Percentiles rank a stretch among this genome's conserved stretches.
phyloP scores from a whole-genome alignment of 2,797 vertebrate species.

The Avahi laniger region DNA sequence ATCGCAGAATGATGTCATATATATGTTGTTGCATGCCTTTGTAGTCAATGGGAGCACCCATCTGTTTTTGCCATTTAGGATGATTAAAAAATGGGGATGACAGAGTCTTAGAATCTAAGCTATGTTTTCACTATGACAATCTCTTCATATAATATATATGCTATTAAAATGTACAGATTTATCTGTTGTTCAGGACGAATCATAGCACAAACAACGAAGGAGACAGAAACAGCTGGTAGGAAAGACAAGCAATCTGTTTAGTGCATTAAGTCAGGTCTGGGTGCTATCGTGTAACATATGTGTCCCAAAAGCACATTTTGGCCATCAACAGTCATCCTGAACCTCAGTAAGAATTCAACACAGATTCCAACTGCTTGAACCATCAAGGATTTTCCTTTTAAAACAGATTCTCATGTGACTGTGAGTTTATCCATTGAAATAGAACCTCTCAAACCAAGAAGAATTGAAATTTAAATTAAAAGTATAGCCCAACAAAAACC shows the following conservation, averaged over 20 bases:
- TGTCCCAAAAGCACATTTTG: slow-evolving; percentile 75
- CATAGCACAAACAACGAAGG: slow-evolving; percentile 51
- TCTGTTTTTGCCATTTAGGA: slow-evolving; percentile 7
- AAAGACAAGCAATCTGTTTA: slow-evolving; percentile 50
- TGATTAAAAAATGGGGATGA: slow-evolving; percentile 31
- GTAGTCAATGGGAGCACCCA: neutral
- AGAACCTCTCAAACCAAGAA: slow-evolving; percentile 15
- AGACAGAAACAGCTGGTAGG: slow-evolving; percentile 74
- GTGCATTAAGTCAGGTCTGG: slow-evolving; percentile 52
- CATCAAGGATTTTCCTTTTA: slow-evolving; percentile 78
- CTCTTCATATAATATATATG: slow-evolving; percentile 46
- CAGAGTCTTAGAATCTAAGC: slow-evolving; percentile 46
- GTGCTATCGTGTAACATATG: slow-evolving; percentile 63
- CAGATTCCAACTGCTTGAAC: slow-evolving; percentile 80
- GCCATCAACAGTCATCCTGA: slow-evolving; percentile 75
- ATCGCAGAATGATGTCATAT: neutral
- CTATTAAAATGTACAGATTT: slow-evolving; percentile 50
- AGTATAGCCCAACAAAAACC: neutral
- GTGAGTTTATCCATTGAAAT: slow-evolving; percentile 70
- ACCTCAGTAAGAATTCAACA: slow-evolving; percentile 75
- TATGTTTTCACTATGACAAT: slow-evolving; percentile 22
- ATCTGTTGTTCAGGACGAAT: slow-evolving; percentile 58
- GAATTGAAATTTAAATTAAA: slow-evolving; percentile 39
- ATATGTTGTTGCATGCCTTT: neutral
- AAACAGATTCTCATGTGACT: slow-evolving; percentile 80